Evolutionary conservation across 2,113 vertebrate species (phyloP).

Genomic region (Nothobranchius kuhntae): DNA sequence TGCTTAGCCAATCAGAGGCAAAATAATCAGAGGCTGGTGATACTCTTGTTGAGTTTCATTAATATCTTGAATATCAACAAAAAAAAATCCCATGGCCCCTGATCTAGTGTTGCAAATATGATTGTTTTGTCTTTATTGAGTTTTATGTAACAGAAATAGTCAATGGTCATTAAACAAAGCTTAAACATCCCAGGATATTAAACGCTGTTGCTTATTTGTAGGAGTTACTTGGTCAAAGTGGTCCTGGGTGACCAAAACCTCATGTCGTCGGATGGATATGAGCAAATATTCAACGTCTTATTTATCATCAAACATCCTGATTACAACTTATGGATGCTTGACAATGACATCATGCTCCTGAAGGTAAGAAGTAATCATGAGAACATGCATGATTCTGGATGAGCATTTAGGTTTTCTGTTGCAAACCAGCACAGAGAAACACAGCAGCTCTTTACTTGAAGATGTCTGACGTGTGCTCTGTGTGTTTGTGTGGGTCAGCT

Average conservation of each 20-base stretch:
- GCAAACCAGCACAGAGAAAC: too few relatives aligned
- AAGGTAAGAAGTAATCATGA: conserved; percentile 62
- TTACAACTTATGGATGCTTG: conserved; percentile 66
- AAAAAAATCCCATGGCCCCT: too few relatives aligned
- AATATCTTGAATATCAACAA: too few relatives aligned
- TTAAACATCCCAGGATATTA: too few relatives aligned
- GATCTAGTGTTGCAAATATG: too few relatives aligned
- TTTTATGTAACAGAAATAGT: neutral
- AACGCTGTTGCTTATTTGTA: conserved; percentile 24
- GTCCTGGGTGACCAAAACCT: conserved; percentile 72
- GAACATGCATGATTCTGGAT: neutral
- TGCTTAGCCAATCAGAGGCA: too few relatives aligned
- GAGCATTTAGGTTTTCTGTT: too few relatives aligned
- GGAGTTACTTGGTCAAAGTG: conserved; percentile 66
- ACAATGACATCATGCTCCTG: conserved; percentile 81
- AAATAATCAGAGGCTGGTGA: too few relatives aligned
- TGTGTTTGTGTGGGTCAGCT: conserved; percentile 58
- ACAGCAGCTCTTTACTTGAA: neutral
- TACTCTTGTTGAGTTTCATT: too few relatives aligned
- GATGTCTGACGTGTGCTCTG: conserved; percentile 16
- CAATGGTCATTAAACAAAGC: neutral
- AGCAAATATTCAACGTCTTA: conserved; percentile 70
- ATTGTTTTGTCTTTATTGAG: too few relatives aligned
- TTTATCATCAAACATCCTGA: conserved; percentile 49
- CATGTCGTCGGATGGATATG: conserved; percentile 38